Evolutionary conservation across 2,888 invertebrate genomes (phyloP).

Genomic region (Allacma fusca): DNA sequence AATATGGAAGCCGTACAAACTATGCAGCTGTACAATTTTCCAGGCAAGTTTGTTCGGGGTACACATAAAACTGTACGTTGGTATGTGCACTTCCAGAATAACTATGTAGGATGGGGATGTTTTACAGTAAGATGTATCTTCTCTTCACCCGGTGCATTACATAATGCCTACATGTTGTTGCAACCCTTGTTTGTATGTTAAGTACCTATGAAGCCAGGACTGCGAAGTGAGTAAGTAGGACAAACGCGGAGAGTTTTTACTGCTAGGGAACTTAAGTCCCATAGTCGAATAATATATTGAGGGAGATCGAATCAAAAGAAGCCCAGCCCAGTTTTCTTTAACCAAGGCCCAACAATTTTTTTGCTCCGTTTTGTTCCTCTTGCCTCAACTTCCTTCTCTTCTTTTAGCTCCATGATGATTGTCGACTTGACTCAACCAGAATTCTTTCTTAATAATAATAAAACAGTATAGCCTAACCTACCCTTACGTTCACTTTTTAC

Average conservation of each 20-base stretch:
- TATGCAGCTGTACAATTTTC: constrained; percentile 11
- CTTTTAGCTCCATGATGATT: constrained; percentile 10
- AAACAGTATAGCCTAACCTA: constrained; percentile 52
- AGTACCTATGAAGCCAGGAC: background rate
- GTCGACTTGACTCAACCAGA: constrained; percentile 35
- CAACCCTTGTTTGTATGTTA: background rate
- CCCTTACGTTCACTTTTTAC: constrained; percentile 52
- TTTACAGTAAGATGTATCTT: too few species aligned
- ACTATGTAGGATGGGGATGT: too few species aligned
- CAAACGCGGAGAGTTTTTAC: constrained; percentile 9
- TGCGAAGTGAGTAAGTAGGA: constrained; percentile 32
- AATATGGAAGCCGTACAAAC: background rate
- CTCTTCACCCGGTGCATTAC: background rate
- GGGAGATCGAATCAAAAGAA: constrained; percentile 39
- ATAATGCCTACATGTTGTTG: background rate
- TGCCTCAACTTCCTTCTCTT: constrained; percentile 21
- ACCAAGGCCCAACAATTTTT: constrained; percentile 37
- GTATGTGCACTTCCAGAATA: too few species aligned
- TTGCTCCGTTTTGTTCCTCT: constrained; percentile 22
- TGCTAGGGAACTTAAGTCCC: constrained; percentile 33
- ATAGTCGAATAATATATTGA: constrained; percentile 38
- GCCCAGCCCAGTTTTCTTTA: constrained; percentile 40
- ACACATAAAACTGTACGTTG: background rate
- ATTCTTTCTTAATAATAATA: constrained; percentile 39
- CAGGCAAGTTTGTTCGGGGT: background rate